Evolutionary conservation across 37 sponge, comb jelly and placozoan genomes (phyloP), one percentile per base, ranked within the genome.

Genomic region (Aplysina aerophoba): DNA sequence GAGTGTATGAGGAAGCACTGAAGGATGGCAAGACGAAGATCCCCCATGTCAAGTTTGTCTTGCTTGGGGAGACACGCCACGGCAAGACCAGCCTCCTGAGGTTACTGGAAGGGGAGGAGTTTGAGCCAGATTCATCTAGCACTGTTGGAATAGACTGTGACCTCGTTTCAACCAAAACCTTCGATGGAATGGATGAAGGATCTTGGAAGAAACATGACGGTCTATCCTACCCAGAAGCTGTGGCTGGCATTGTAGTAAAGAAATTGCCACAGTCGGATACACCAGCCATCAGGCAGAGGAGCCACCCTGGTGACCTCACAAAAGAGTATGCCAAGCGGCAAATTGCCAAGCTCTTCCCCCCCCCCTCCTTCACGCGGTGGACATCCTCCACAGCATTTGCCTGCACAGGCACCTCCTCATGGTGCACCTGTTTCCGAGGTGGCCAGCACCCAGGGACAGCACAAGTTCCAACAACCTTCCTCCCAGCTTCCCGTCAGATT

Each of bases 121-220:
- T 59, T 61, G 64, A 31, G 14, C 28, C 56, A 57, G 58, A 85
- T 14, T 79, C 37, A 20, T 63, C 81, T 22, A 21, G 59, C 22
- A 92, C 92, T 63, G 56, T 72, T 1, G 92, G 92, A 4, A 88
- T 92, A 55, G 86, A 85, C 5, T 80, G 79, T 19, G 65, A 84
- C 25, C n/a, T 44, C 8, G 88, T 91, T 28, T 69, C 64, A 8
- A 90, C 83, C 2, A 40, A 41, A 11, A 75, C 54, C 15, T 14
- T 75, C 11, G 54, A 50, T 41, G 78, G 54, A 17, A n/a, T n/a
- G n/a, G n/a, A n/a, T n/a, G n/a, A n/a, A n/a, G 14, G 53, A 25
- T 53, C 78, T 16, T 53, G 54, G 78, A 19, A 44, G 78, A 19
- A 44, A n/a, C 6, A 30, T n/a, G 71, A 69, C 19, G 33, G 33